Evolutionary conservation across 35 echinoderm and acorn worm genomes (phyloP), one percentile per base, ranked within the genome.

Genomic region (Hemicentrotus pulcherrimus): DNA sequence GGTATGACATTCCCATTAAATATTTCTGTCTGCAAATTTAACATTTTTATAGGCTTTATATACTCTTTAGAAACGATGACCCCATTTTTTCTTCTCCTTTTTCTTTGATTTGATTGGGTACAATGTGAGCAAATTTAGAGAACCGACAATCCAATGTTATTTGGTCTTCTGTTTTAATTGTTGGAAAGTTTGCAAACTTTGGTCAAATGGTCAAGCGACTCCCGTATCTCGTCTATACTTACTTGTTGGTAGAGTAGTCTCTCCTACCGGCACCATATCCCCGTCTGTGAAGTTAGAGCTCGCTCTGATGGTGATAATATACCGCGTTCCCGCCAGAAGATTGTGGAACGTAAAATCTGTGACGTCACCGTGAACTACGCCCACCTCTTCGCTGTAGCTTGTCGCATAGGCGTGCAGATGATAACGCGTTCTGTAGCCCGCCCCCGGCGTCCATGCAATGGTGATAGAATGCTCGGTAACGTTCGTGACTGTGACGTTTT

Each of bases 281-380:
- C 94, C 87, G 12, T 48, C 32, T 41, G 86, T 46, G 11, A 3
- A 12, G 19, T 32, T 50, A 3, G 86, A 46, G 16, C 55, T 61
- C 19, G 94, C 85, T 16, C 33, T 95, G 10, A 95, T 31, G 4
- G 86, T 88, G 94, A 95, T 89, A 50, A 88, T 89, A 31, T 95
- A 95, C 11, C 85, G 15, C 45, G 94, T 89, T 35, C 86, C 46
- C 14, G 94, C 16, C 46, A 46, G 32, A 46, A 95, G 85, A 47
- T 95, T 87, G 28, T 88, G 41, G 85, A 47, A 88, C 16, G 15
- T 95, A 46, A 95, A 95, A 28, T 95, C 46, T 30, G 94, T 95
- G 35, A 91, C 87, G 35, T 86, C 86, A 8, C 78, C 86, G 28
- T 52, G 86, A 2, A 95, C 94, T 33, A 90, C 31, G 12, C 88